Conservation (phyloP, 2,888 invertebrate species). For the Noctua janthe region DNA sequence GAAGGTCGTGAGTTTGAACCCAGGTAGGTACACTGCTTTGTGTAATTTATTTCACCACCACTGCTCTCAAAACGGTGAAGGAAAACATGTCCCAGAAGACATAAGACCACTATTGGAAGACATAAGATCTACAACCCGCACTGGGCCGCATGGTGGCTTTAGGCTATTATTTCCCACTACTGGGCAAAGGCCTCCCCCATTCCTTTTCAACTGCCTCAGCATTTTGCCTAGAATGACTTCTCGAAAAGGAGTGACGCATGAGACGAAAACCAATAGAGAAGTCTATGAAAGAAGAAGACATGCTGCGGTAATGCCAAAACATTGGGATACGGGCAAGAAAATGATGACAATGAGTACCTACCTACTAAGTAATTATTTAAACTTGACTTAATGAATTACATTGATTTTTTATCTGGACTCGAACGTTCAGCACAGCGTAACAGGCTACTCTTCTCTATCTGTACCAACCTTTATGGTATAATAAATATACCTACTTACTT, state of each 20-base stretch:
- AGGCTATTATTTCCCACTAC: too few relatives aligned
- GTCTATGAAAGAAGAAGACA: neutral
- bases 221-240: neutral
- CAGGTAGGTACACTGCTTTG: neutral
- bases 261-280: neutral
- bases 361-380: neutral
- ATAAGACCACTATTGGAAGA: neutral
- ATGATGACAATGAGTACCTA: neutral
- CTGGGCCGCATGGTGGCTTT: too few relatives aligned
- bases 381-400: neutral
- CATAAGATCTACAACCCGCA: too few relatives aligned
- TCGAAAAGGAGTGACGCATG: neutral
- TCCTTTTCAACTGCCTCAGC: too few relatives aligned
- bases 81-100: neutral
- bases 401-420: neutral
- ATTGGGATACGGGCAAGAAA: neutral
- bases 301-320: neutral
- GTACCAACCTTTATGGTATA: slow-evolving; percentile 19
- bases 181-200: too few relatives aligned
- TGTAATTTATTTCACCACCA: neutral
- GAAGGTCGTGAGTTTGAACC: neutral
- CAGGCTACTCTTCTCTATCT: neutral
- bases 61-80: neutral
- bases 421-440: neutral
- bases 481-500: neutral